A percentile compares a stretch with the other conserved stretches of the same genome.
Evolutionary conservation across 2,797 vertebrate species (phyloP).

Genomic region (Gambusia yucatana): DNA sequence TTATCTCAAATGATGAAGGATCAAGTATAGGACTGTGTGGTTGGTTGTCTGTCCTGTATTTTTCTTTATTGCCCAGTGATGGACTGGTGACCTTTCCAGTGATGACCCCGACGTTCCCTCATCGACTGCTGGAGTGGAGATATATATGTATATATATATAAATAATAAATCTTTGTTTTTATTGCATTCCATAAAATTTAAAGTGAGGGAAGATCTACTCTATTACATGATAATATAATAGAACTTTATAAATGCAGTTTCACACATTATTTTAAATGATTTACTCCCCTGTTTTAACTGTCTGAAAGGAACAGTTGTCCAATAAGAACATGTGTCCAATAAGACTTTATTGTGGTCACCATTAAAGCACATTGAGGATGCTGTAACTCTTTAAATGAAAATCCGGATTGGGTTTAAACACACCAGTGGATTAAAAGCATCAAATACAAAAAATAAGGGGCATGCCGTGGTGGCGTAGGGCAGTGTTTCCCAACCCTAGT

Average conservation of each 20-base stretch:
- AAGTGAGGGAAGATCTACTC: neutral
- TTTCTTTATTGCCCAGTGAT: neutral
- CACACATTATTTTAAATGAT: neutral
- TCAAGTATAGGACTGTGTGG: neutral
- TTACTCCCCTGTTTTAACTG: neutral
- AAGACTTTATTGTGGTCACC: neutral
- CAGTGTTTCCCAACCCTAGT: too few species aligned
- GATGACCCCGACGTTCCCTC: neutral
- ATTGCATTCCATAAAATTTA: neutral
- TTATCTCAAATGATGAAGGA: neutral
- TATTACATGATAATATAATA: neutral
- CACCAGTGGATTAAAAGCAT: neutral
- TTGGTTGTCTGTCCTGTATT: neutral
- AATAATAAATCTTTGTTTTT: neutral
- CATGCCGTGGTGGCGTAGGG: too few species aligned
- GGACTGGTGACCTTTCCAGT: neutral
- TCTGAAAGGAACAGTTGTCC: neutral
- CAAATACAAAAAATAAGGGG: neutral
- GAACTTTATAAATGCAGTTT: neutral
- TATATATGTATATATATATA: too few species aligned
- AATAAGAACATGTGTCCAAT: neutral
- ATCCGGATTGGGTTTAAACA: neutral
- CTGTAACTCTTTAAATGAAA: neutral
- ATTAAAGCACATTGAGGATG: neutral
- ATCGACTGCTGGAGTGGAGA: neutral